phyloP scores from a whole-genome alignment of 2,113 vertebrate species.

The Etheostoma cragini region DNA sequence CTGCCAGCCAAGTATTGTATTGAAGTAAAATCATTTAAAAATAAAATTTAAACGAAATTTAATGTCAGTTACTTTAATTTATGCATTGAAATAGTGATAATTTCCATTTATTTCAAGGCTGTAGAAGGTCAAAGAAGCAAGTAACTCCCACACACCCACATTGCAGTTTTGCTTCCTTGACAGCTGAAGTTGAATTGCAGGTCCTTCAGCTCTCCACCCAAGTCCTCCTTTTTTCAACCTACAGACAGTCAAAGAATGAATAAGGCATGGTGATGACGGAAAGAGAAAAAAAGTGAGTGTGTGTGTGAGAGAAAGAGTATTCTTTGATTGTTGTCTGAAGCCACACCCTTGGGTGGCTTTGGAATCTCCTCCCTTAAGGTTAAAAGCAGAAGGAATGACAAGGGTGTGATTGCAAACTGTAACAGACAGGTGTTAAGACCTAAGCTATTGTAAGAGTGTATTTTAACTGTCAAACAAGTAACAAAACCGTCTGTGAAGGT shows the following conservation, averaged over 20 bases:
- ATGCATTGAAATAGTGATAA: too few relatives aligned
- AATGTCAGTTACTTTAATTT: too few relatives aligned
- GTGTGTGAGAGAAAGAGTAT: constrained; percentile 13
- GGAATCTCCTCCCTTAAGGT: constrained; percentile 84
- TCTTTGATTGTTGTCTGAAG: constrained; percentile 72
- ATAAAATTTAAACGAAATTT: too few relatives aligned
- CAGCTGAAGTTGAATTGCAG: constrained; percentile 50
- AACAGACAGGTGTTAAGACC: constrained; percentile 36
- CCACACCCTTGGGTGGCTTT: constrained; percentile 89
- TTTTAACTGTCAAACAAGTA: not conserved
- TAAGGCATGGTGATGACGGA: constrained; percentile 4
- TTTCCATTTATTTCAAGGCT: not conserved
- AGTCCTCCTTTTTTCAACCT: constrained; percentile 12
- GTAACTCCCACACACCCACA: constrained; percentile 15
- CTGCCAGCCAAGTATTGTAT: not conserved
- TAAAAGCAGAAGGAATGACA: constrained; percentile 66
- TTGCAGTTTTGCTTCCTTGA: constrained; percentile 16
- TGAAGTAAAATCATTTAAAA: not conserved
- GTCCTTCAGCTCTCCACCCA: constrained; percentile 60
- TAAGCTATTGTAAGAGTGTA: constrained; percentile 18
- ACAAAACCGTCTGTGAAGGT: constrained; percentile 55
- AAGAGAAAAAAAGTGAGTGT: constrained; percentile 21
- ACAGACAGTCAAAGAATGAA: constrained; percentile 32
- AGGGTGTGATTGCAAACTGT: constrained; percentile 54
- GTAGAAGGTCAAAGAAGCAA: not conserved